A percentile compares a stretch with the other conserved stretches of the same genome.
These are phyloP conservation scores for Liopterus haemorrhoidalis DNA, from an alignment of 2,888 invertebrate species.

Conservation along the genomic window DNA sequence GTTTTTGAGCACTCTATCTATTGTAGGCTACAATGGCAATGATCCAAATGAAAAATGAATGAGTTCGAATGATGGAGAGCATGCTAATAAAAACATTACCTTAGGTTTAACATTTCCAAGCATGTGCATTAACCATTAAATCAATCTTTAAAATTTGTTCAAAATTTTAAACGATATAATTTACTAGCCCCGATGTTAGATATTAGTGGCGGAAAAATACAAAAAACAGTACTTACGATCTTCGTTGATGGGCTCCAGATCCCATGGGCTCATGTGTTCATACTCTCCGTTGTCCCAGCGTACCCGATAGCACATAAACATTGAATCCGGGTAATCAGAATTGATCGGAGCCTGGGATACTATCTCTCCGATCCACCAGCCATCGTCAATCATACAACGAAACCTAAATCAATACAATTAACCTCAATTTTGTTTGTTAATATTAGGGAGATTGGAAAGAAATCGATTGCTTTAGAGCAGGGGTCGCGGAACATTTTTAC, in stretches of 20 bases:
- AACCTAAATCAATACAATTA: slow-evolving; percentile 52
- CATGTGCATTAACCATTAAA: slow-evolving; percentile 23
- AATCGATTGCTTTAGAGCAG: too few relatives aligned
- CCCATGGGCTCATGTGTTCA: slow-evolving; percentile 92
- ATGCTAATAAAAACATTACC: slow-evolving; percentile 20
- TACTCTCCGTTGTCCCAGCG: slow-evolving; percentile 92
- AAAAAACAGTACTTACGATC: slow-evolving; percentile 47
- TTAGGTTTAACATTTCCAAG: slow-evolving; percentile 20
- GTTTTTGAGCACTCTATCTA: too few relatives aligned
- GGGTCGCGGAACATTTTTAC: too few relatives aligned
- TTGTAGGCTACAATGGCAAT: too few relatives aligned
- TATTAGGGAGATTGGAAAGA: too few relatives aligned
- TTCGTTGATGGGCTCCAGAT: slow-evolving; percentile 83
- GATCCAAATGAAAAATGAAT: too few relatives aligned
- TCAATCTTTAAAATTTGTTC: too few relatives aligned
- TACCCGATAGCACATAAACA: slow-evolving; percentile 65
- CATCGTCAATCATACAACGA: slow-evolving; percentile 90
- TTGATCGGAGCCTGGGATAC: slow-evolving; percentile 61
- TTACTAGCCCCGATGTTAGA: slow-evolving; percentile 1
- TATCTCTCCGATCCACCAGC: slow-evolving; percentile 93
- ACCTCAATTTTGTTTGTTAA: neutral
- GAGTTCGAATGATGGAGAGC: too few relatives aligned
- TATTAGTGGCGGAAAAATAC: slow-evolving; percentile 8
- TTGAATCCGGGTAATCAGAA: slow-evolving; percentile 62
- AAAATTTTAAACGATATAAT: too few relatives aligned